Evolutionary conservation across 2,888 invertebrate genomes (phyloP), one percentile per base, ranked within the genome.

Genomic region (Dorcus hopei): DNA sequence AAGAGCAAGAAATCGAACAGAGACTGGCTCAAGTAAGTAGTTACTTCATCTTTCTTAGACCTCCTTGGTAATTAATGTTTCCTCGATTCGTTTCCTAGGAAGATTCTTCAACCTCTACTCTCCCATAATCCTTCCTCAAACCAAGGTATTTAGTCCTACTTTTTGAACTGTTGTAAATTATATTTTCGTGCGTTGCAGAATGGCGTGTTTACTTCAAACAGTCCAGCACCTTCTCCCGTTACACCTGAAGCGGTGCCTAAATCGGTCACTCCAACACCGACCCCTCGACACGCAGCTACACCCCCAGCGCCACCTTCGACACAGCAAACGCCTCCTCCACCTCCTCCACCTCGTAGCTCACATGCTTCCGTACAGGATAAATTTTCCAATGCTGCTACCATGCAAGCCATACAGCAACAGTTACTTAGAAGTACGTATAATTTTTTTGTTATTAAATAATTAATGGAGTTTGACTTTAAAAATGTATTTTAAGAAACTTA

Each of bases 1-100:
- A 96, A 80, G 97, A 97, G 78, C 97, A 98, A 80, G 98, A 97
- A 83, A 97, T 97, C 66, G 97, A 97, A 79, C 91, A 94, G 71
- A 86, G 93, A 67, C 82, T 95, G 72, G 91, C 92, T 40, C 85
- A 86, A 74, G 84, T 85, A 61, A 76, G 62, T 52, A 52, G 8
- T 38, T 9, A 43, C 16, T n/a, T 42, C 42, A 16, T 7, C n/a
- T 19, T 39, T 8, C 9, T 41, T 38, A 2, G 4, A 52, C 23
- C 33, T 6, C 19, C 14, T 47, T 33, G 6, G 8, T 33, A 23
- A 14, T 33, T 23, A 53, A 23, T 42, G 16, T 7, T 40, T 3
- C 41, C 41, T 14, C 11, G 7, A 16, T 14, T 43, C 14, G 19
- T 33, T 33, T 33, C 26, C 26, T 7, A 33, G 26, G 26, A 33